Evolutionary conservation across 2,888 invertebrate species (phyloP), one percentile per base, ranked within the genome.

Genomic region (Pinctada fucata): DNA sequence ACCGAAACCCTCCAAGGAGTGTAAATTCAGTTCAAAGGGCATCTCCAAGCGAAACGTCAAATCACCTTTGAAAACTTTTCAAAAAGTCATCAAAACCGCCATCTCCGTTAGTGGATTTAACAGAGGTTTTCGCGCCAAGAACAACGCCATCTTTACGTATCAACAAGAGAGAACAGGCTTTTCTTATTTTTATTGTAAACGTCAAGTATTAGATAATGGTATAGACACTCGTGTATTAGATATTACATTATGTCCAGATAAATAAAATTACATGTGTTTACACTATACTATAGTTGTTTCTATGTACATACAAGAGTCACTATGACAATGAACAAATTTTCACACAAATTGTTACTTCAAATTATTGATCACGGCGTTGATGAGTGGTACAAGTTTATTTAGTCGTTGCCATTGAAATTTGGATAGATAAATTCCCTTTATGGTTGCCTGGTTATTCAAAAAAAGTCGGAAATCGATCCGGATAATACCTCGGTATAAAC

Each of bases 401-500:
- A 67, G 48, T 3, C 67, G 45, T 6, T 67, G 10, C 67, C 67
- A 66, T 48, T 67, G 67, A 45, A n/a, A 67, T 31, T 67, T 48
- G 48, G 45, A 10, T 67, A 67, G 8, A 67, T 67, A 67, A 67
- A 67, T 67, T 3, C 67, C 67, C 31, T 10, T 45, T 47, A 31
- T 67, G 8, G 67, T 67, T 67, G 67, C 45, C 48, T 67, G 10
- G 67, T 67, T 10, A 67, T 67, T 67, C n/a, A 67, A 45, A 67
- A 67, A 67, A 67, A 47, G 31, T 10, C 67, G 67, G 48, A 67
- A 47, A 31, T 67, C 67, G 48, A 67, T 16, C 13, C 67, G n/a
- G 3, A 67, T 67, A 67, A 47, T 45, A 67, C 10, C 48, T 45
- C 48, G 45, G 3, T 47, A 16, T 48, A 67, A 16, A 48, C 67